These are phyloP conservation scores for Drosophila carrolli DNA, from an alignment of 1,140 invertebrate genomes.

Conservation along the genomic window DNA sequence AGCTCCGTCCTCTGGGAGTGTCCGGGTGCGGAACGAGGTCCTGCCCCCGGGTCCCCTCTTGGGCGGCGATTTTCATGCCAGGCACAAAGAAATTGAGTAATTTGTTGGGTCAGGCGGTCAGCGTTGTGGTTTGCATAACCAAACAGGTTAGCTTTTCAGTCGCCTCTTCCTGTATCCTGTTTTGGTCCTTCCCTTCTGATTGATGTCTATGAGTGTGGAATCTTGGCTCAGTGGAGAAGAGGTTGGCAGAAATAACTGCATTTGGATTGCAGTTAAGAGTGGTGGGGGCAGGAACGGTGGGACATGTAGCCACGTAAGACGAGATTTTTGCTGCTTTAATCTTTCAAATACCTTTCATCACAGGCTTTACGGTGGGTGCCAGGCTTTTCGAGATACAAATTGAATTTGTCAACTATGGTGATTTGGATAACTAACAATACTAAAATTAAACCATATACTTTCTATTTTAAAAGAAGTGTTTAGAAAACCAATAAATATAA, in stretches of 20 bases:
- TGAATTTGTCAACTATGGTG: background rate
- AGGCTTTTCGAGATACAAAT: background rate
- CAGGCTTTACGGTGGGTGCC: slow-evolving; percentile 5
- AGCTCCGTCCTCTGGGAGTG: slow-evolving; percentile 36
- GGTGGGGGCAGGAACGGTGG: slow-evolving; percentile 5
- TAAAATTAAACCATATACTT: no score
- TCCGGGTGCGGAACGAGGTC: background rate
- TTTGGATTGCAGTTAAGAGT: slow-evolving; percentile 61
- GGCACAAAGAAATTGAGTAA: slow-evolving; percentile 82
- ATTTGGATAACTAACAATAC: background rate
- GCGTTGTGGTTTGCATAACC: slow-evolving; percentile 79
- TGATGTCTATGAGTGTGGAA: slow-evolving; percentile 60
- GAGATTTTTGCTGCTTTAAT: slow-evolving; percentile 20
- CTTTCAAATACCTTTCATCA: slow-evolving; percentile 30
- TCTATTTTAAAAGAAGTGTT: no score
- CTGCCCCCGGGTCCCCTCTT: slow-evolving; percentile 22
- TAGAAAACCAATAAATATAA: no score
- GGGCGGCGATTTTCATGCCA: slow-evolving; percentile 52
- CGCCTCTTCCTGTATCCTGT: slow-evolving; percentile 26
- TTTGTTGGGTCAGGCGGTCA: slow-evolving; percentile 81
- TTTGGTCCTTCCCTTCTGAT: slow-evolving; percentile 47
- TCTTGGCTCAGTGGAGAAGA: slow-evolving; percentile 8
- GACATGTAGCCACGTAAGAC: slow-evolving; percentile 28
- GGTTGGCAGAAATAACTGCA: slow-evolving; percentile 48
- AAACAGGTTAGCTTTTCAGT: slow-evolving; percentile 55